Base-by-base conservation (phyloP, 35 echinoderm and acorn worm genomes). In the Heliocidaris tuberculata region DNA sequence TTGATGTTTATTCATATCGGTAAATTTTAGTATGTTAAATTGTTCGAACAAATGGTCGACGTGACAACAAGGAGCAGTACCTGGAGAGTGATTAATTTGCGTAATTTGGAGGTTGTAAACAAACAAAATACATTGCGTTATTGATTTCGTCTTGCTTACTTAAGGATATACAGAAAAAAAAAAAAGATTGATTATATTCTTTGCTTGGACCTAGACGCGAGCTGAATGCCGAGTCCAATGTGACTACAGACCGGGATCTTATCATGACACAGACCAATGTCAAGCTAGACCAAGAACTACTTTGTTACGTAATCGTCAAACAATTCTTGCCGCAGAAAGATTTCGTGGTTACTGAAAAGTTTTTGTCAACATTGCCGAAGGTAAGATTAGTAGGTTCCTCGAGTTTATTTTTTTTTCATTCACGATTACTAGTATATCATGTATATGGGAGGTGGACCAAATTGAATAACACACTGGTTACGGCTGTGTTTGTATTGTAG, bases 231-330 rank as follows among this genome's bases (percentile, higher is more conserved):
- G 91, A 93, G 50, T 16, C 91, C 50, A 93, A 93, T 27, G 50
- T 93, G 13, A 93, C 0, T 48, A 93, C 91, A 24, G 91, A 59
- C 27, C 47, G 21, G 9, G 47, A 93, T 48, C 91, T 93, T n/a
- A 93, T 93, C 8, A 9, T 93, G 91, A 93, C 91, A 7, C 91
- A 93, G 30, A 13, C 31, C 47, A 93, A 93, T 48, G 91, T 93
- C 13, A 24, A 93, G 91, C n/a, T 93, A 7, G 48, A 48, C 50
- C 31, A 93, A 31, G 91, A 93, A n/a, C 6, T 93, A 11, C 48
- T 7, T 27, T 93, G 48, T 48, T 93, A 93, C 29, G 48, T 54
- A 15, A 16, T 31, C n/a, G 56, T 15, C 4, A 49, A 59, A 32
- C 5, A 2, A 30, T 93, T 93, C 50, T 59, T 49, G 91, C 31